These are phyloP conservation scores for Sitta carolinensis DNA, from an alignment of 2,797 vertebrate species.

Conservation along the genomic window DNA sequence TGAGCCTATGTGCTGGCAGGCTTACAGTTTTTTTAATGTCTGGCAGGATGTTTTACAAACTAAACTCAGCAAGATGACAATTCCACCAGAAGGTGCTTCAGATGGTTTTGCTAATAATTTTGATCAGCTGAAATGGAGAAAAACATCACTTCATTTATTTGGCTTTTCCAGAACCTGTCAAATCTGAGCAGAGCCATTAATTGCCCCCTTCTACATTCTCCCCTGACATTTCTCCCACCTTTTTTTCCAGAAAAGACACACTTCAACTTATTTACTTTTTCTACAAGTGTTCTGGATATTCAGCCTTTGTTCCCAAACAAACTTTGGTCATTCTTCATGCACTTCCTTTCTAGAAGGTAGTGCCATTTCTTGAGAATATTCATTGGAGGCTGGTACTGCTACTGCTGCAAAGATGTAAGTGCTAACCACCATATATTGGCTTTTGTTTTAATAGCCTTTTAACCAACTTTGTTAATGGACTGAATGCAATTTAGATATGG, in stretches of 20 bases:
- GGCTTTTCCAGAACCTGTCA: conserved; percentile 67
- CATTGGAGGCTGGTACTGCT: conserved; percentile 34
- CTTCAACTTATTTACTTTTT: background rate
- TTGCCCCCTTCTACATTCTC: background rate
- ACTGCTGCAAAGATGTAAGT: conserved; percentile 46
- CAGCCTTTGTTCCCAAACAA: background rate
- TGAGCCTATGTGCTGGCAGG: conserved; percentile 64
- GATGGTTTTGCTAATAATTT: conserved; percentile 80
- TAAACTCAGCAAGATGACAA: conserved; percentile 76
- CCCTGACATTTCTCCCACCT: background rate
- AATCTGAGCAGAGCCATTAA: conserved; percentile 67
- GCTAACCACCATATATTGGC: conserved; percentile 73
- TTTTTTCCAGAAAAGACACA: background rate
- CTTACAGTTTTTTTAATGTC: conserved; percentile 62
- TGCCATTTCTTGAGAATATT: conserved; percentile 30
- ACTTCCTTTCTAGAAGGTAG: conserved; percentile 39
- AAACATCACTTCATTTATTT: conserved; percentile 69
- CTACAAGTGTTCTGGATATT: background rate
- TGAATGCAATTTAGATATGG: conserved; percentile 84
- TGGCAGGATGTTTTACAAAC: conserved; percentile 77
- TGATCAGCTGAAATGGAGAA: conserved; percentile 72
- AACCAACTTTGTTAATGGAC: conserved; percentile 86
- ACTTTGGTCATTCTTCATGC: background rate
- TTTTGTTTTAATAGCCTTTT: conserved; percentile 83
- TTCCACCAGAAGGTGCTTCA: conserved; percentile 80